Percentiles rank a stretch among this genome's conserved stretches.
These are phyloP conservation scores for Dorcus hopei DNA, from an alignment of 2,888 invertebrate genomes.

Conservation along the genomic window DNA sequence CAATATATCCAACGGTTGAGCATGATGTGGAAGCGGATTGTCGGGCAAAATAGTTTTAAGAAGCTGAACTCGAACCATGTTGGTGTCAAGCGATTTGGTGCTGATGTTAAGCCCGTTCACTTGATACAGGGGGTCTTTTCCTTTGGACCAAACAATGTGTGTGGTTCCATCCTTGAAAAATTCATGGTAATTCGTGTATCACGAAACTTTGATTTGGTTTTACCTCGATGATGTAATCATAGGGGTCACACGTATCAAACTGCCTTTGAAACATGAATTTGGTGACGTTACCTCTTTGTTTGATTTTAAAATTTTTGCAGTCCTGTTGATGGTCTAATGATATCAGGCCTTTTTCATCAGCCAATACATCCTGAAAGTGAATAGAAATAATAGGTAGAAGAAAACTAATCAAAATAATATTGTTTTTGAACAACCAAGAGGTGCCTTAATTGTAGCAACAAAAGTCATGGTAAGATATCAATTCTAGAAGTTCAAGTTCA, in stretches of 20 bases:
- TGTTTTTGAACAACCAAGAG: no score
- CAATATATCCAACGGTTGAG: constrained; percentile 55
- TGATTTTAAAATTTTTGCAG: constrained; percentile 60
- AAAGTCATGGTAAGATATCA: no score
- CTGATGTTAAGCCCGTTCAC: constrained; percentile 63
- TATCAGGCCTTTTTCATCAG: constrained; percentile 64
- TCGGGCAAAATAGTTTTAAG: constrained; percentile 50
- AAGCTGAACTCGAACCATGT: constrained; percentile 75
- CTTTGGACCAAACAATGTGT: constrained; percentile 81
- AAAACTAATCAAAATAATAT: no score
- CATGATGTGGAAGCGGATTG: constrained; percentile 43
- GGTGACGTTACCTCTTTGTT: constrained; percentile 53
- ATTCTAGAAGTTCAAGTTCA: no score
- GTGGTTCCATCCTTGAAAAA: constrained; percentile 77
- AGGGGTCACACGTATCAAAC: constrained; percentile 81
- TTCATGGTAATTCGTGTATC: background rate
- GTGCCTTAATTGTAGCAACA: no score
- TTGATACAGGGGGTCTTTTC: constrained; percentile 68
- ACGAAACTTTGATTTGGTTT: constrained; percentile 6
- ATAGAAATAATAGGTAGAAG: background rate
- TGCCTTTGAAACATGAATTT: constrained; percentile 72
- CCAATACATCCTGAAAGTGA: constrained; percentile 66
- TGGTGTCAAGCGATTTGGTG: constrained; percentile 54
- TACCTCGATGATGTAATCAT: constrained; percentile 75
- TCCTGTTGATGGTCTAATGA: constrained; percentile 70